A percentile compares a stretch with the other conserved stretches of the same genome.
Conservation (phyloP, 2,888 invertebrate species). For the Charanyca ferruginea region DNA sequence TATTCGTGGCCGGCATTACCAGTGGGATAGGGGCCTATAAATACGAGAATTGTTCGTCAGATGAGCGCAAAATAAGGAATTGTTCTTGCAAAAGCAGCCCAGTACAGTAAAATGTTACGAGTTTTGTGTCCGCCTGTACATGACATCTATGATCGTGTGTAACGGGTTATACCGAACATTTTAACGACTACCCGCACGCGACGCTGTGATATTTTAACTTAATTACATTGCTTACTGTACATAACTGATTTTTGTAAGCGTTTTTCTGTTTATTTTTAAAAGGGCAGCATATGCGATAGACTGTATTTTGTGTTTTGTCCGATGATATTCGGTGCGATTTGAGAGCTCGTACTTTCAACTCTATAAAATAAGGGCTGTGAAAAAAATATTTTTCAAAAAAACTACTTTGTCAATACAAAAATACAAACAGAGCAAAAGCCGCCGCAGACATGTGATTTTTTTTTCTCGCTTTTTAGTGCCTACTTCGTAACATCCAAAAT, state of each 20-base stretch:
- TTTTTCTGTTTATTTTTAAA: conserved; percentile 12
- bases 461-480: too few species aligned
- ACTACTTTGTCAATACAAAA: too few species aligned
- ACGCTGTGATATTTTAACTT: conserved; percentile 60
- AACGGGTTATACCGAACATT: conserved; percentile 58
- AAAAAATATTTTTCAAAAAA: too few species aligned
- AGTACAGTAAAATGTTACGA: background rate
- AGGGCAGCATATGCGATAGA: background rate
- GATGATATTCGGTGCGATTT: background rate
- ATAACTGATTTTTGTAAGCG: conserved; percentile 33
- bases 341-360: background rate
- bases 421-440: too few species aligned
- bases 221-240: conserved; percentile 60
- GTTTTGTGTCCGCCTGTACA: conserved; percentile 41
- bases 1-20: too few species aligned
- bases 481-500: too few species aligned
- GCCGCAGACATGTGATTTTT: too few species aligned
- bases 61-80: background rate
- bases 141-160: conserved; percentile 48
- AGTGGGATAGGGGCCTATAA: too few species aligned
- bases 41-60: too few species aligned
- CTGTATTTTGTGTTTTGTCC: background rate
- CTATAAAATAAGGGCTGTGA: too few species aligned
- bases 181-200: conserved; percentile 62
- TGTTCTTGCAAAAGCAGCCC: conserved; percentile 19